Conservation (phyloP, 2,113 vertebrate species). For the Ailurus styani region DNA sequence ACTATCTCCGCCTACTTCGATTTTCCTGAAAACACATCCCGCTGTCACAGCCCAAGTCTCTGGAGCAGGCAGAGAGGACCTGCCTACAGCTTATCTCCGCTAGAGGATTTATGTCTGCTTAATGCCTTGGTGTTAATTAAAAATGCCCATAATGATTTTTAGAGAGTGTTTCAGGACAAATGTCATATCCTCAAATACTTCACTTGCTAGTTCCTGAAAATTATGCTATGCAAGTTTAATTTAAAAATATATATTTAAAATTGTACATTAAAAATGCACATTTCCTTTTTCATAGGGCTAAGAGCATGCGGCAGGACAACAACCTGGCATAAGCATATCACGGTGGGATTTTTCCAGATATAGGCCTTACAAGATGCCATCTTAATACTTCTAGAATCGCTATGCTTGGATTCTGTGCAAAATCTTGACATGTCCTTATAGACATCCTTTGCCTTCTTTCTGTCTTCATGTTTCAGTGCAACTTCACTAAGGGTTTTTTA, state of each 20-base stretch:
- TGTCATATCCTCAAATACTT: neutral
- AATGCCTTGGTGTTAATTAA: neutral
- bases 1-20: neutral
- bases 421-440: neutral
- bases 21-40: neutral
- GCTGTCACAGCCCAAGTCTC: neutral
- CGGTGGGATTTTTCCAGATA: neutral
- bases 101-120: neutral
- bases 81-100: neutral
- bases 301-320: neutral
- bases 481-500: neutral
- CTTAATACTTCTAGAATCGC: neutral
- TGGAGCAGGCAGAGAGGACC: neutral
- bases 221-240: neutral
- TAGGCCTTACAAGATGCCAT: neutral
- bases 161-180: slow-evolving; percentile 22
- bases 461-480: neutral
- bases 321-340: neutral
- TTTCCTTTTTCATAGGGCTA: neutral
- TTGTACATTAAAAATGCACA: neutral
- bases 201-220: neutral
- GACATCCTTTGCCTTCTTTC: neutral
- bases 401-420: neutral
- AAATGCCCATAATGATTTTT: slow-evolving; percentile 25
- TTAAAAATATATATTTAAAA: neutral